These are phyloP conservation scores for Heliopora coerulea DNA, from an alignment of 92 coral and sea anemone species.

Conservation along the genomic window DNA sequence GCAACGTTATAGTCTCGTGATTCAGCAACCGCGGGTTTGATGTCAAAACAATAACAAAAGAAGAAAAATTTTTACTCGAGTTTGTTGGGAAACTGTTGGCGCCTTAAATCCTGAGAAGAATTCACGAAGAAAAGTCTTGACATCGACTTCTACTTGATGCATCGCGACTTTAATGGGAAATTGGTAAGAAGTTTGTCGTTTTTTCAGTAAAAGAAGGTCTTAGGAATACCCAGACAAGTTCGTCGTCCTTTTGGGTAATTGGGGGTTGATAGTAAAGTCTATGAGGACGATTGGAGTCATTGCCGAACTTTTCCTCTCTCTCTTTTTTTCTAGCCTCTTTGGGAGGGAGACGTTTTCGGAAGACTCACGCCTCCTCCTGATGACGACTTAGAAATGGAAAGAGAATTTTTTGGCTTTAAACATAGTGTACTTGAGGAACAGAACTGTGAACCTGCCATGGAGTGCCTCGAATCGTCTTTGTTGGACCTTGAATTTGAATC, in stretches of 20 bases:
- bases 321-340: constrained; percentile 66
- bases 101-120: constrained; percentile 24
- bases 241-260: constrained; percentile 35
- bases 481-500: constrained; percentile 38
- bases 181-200: constrained; percentile 9
- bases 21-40: constrained; percentile 60
- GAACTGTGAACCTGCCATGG: background rate
- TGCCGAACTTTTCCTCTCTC: constrained; percentile 59
- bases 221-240: constrained; percentile 11
- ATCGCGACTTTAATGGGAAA: constrained; percentile 24
- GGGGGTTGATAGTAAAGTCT: constrained; percentile 56
- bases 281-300: constrained; percentile 57
- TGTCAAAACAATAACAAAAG: constrained; percentile 99
- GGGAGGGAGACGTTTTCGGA: constrained; percentile 45
- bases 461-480: constrained; percentile 16
- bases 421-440: constrained; percentile 19
- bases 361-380: constrained; percentile 45
- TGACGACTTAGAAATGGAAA: constrained; percentile 67
- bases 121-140: background rate
- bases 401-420: constrained; percentile 73
- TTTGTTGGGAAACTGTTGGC: constrained; percentile 54
- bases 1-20: constrained; percentile 98
- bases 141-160: constrained; percentile 18
- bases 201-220: background rate
- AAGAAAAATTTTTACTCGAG: constrained; percentile 44